Evolutionary conservation across 2,797 vertebrate genomes (phyloP), one percentile per base, ranked within the genome.

Genomic region (Sebastes matsubarae): DNA sequence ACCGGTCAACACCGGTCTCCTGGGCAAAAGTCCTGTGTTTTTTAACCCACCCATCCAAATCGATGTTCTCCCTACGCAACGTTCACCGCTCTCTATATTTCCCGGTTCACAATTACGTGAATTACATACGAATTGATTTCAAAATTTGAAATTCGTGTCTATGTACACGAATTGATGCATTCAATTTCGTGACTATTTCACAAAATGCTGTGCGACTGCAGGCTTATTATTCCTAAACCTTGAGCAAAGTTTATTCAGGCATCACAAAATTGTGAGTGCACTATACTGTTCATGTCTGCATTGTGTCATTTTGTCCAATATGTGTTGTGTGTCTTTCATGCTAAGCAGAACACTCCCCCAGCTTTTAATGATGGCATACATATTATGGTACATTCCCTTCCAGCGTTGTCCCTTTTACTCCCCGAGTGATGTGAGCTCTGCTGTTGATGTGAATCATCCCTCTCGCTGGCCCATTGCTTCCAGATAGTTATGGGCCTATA

Each of bases 381-480:
- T 83, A 75, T 86, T 70, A 81, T 34, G 34, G 73, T 20, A 11
- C 11, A 27, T 72, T 87, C 72, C 66, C 75, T 80, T 74, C 71
- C 68, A 57, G 83, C 11, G 6, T 63, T 78, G 74, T 83, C 87
- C 71, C 16, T 77, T 87, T 86, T 83, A 87, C 84, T 80, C 80
- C 61, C 30, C 2, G 7, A 13, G 72, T 80, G 83, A 83, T 80
- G 73, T 75, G 82, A 89, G 82, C 78, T 78, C 68, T 67, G 78
- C 82, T 79, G 87, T 88, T 20, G 38, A 61, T 29, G 14, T 85
- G 89, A 90, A 86, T 91, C 87, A 86, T 83, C 79, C 74, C 80
- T 82, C 83, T 85, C 68, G 6, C 84, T 77, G 88, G 88, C 74
- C 80, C 87, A 84, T 89, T 91, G 86, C 89, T 82, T 88, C 77